Evolutionary conservation across 2,797 vertebrate species (phyloP).

Genomic region (Amblyopsis hoosieri): DNA sequence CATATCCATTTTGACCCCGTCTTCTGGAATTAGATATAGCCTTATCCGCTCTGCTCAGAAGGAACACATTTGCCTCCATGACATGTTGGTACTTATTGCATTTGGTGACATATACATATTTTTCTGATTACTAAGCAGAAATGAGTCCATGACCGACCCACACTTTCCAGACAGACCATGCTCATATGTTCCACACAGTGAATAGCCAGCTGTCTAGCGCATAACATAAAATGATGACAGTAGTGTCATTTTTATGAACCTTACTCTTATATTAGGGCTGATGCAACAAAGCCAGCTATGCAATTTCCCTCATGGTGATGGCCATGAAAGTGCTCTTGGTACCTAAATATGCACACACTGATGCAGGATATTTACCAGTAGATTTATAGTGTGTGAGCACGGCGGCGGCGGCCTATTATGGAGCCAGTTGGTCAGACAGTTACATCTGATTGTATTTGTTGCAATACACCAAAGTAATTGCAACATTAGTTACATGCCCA

Average conservation of each 20-base stretch:
- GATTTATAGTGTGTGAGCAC: slow-evolving; percentile 67
- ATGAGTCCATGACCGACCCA: slow-evolving; percentile 39
- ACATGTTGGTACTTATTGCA: slow-evolving; percentile 19
- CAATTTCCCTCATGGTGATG: slow-evolving; percentile 56
- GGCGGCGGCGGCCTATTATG: no score
- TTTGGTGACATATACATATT: slow-evolving; percentile 40
- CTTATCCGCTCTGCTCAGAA: no score
- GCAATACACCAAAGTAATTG: no score
- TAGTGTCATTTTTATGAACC: slow-evolving; percentile 63
- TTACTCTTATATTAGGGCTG: slow-evolving; percentile 53
- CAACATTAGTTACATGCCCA: no score
- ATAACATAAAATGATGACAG: slow-evolving; percentile 61
- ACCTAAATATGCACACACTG: slow-evolving; percentile 29
- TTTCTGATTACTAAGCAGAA: slow-evolving; percentile 40
- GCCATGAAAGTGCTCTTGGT: slow-evolving; percentile 45
- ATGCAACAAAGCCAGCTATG: slow-evolving; percentile 54
- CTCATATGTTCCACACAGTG: slow-evolving; percentile 45
- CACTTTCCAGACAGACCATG: slow-evolving; percentile 38
- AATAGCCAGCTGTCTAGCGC: slow-evolving; percentile 33
- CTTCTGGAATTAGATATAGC: no score
- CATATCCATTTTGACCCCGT: no score
- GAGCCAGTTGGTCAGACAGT: no score
- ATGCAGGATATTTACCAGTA: slow-evolving; percentile 35
- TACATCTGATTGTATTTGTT: no score
- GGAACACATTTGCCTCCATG: neutral